phyloP scores from a whole-genome alignment of 2,888 invertebrate genomes.

The Amorpha juglandis region DNA sequence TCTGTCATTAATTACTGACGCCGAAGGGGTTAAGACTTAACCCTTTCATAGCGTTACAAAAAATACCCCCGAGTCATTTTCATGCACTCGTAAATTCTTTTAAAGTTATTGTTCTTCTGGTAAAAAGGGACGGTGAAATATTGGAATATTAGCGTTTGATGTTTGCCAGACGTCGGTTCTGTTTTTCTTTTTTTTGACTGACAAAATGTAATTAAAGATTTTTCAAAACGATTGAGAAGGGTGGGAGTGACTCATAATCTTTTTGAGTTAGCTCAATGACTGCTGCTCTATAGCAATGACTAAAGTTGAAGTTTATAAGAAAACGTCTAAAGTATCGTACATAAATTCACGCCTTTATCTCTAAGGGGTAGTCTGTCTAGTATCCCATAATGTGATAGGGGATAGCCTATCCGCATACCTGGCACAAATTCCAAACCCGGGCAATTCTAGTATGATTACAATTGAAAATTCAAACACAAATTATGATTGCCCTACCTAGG shows the following conservation, averaged over 20 bases:
- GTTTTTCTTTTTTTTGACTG: constrained; percentile 32
- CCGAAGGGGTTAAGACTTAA: constrained; percentile 73
- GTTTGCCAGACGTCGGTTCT: constrained; percentile 52
- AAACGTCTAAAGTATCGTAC: too few relatives aligned
- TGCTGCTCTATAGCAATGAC: too few relatives aligned
- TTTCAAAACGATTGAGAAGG: background rate
- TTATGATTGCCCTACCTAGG: too few relatives aligned
- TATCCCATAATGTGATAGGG: too few relatives aligned
- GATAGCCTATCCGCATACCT: too few relatives aligned
- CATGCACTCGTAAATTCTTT: constrained; percentile 71
- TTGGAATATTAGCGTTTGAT: constrained; percentile 76
- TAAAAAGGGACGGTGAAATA: constrained; percentile 74
- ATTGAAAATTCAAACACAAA: too few relatives aligned
- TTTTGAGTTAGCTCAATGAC: too few relatives aligned
- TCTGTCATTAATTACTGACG: constrained; percentile 75
- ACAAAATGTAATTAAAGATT: constrained; percentile 9
- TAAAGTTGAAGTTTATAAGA: too few relatives aligned
- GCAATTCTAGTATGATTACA: too few relatives aligned
- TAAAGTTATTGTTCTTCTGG: constrained; percentile 80
- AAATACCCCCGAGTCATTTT: constrained; percentile 70
- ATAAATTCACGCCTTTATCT: too few relatives aligned
- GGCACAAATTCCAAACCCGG: too few relatives aligned
- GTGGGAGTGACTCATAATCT: background rate
- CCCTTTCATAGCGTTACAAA: constrained; percentile 62
- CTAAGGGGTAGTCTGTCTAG: too few relatives aligned